Evolutionary conservation across 2,113 vertebrate genomes (phyloP).

Genomic region (Peucedramus taeniatus): DNA sequence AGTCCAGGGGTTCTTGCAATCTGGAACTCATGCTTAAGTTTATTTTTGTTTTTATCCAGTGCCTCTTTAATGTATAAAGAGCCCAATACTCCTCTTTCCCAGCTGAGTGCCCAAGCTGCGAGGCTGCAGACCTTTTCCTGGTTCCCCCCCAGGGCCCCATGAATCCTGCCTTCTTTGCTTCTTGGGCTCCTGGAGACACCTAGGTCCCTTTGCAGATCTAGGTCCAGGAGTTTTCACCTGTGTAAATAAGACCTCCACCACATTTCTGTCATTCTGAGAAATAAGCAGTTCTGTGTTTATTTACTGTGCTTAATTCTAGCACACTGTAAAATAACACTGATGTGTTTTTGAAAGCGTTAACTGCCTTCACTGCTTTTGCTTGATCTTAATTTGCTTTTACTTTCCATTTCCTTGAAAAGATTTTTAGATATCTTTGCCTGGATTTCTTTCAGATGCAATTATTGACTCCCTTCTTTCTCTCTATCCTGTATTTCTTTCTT

Average conservation of each 20-base stretch:
- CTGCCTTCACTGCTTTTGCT: background rate
- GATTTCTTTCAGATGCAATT: background rate
- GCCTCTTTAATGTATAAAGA: slow-evolving; percentile 11
- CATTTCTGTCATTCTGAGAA: slow-evolving; percentile 45
- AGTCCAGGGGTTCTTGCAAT: background rate
- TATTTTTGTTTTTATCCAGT: slow-evolving; percentile 36
- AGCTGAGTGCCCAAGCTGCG: background rate
- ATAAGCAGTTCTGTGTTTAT: slow-evolving; percentile 50
- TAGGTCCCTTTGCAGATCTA: slow-evolving; percentile 20
- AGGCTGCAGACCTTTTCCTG: slow-evolving; percentile 40
- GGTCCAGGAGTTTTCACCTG: slow-evolving; percentile 47
- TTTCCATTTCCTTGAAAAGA: background rate
- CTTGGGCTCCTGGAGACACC: slow-evolving; percentile 33
- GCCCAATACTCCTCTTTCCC: background rate
- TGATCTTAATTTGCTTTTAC: slow-evolving; percentile 38
- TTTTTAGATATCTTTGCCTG: background rate
- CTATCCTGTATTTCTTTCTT: background rate
- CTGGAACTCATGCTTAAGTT: slow-evolving; percentile 2
- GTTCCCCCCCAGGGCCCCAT: background rate
- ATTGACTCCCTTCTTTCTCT: background rate
- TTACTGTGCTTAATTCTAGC: slow-evolving; percentile 50
- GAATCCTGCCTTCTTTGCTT: slow-evolving; percentile 42
- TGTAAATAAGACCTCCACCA: slow-evolving; percentile 52
- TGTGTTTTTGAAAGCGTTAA: slow-evolving; percentile 33
- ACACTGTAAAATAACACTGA: slow-evolving; percentile 39